Conservation (phyloP, 92 coral and sea anemone species). For the Epizoanthus rinbou region DNA sequence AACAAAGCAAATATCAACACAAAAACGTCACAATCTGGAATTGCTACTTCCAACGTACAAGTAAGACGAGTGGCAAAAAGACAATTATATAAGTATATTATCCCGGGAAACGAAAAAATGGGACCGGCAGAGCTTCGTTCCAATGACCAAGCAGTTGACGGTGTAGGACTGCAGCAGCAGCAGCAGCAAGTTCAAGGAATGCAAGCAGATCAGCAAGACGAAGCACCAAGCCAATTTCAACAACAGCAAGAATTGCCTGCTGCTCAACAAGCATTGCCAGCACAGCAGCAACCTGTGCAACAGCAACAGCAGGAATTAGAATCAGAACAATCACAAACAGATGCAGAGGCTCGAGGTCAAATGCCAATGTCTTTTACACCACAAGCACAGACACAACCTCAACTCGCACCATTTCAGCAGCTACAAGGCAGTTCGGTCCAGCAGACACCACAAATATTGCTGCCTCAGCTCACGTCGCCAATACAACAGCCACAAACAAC, state of each 20-base stretch:
- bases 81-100: slow-evolving; percentile 15
- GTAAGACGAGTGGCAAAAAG: not conserved
- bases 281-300: not conserved
- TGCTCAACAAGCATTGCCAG: slow-evolving; percentile 38
- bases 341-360: slow-evolving; percentile 28
- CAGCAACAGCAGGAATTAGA: slow-evolving; percentile 45
- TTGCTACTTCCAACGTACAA: not conserved
- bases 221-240: slow-evolving; percentile 27
- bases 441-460: slow-evolving; percentile 38
- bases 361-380: slow-evolving; percentile 8
- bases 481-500: slow-evolving; percentile 24
- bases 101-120: not conserved
- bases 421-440: slow-evolving; percentile 8
- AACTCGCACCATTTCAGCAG: slow-evolving; percentile 32
- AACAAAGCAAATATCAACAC: not conserved
- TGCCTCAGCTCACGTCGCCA: slow-evolving; percentile 28
- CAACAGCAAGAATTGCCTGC: not conserved
- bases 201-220: not conserved
- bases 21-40: not conserved
- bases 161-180: slow-evolving; percentile 3
- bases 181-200: not conserved
- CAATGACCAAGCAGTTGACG: slow-evolving; percentile 1
- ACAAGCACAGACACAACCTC: slow-evolving; percentile 6
- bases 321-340: slow-evolving; percentile 11
- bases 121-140: not conserved